These are phyloP conservation scores for Neotoxoptera formosana DNA, from an alignment of 1,140 invertebrate species.

Conservation along the genomic window DNA sequence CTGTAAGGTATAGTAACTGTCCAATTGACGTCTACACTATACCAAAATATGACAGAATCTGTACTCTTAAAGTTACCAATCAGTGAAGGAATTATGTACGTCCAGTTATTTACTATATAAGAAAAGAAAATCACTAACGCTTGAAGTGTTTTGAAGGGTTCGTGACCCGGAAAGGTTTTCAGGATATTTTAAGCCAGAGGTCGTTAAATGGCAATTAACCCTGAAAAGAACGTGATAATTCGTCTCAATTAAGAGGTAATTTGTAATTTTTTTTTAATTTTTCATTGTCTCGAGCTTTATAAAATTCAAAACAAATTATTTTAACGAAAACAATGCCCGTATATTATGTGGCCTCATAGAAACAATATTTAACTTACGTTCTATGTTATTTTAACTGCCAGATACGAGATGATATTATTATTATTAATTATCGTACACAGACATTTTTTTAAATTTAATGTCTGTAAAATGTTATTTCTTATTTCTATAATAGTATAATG, in stretches of 20 bases:
- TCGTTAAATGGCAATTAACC: not conserved
- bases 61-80: not conserved
- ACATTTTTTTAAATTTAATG: too few species aligned
- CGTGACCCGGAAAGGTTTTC: not conserved
- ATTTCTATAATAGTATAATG: too few species aligned
- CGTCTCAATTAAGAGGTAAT: not conserved
- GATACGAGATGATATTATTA: too few species aligned
- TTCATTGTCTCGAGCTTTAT: not conserved
- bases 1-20: not conserved
- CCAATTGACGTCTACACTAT: not conserved
- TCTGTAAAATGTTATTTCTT: too few species aligned
- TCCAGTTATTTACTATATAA: not conserved
- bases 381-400: not conserved
- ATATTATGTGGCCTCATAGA: not conserved
- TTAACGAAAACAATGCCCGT: not conserved
- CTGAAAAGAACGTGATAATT: not conserved
- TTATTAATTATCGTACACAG: too few species aligned
- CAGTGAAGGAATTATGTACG: not conserved
- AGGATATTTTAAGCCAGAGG: not conserved
- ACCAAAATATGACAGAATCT: not conserved
- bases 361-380: not conserved
- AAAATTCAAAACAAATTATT: conserved; percentile 10
- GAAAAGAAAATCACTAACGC: not conserved
- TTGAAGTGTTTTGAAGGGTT: not conserved
- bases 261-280: not conserved